Evolutionary conservation across 2,888 invertebrate species (phyloP), one percentile per base, ranked within the genome.

Genomic region (Yponomeuta plumbellus): DNA sequence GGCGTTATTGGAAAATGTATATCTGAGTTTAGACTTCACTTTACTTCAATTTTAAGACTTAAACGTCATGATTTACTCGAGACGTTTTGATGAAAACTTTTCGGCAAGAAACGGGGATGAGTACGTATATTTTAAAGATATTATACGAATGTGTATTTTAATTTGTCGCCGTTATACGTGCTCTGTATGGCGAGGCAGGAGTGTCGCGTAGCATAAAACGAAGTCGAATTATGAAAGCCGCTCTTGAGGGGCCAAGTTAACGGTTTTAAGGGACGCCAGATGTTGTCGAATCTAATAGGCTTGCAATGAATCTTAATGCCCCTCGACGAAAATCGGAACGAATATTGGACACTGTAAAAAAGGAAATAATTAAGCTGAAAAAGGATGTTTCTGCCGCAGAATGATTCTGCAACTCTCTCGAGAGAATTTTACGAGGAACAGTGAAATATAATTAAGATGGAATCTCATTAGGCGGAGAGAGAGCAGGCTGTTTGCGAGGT

Each of bases 231-330:
- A 69, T 67, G 64, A 57, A 34, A 26, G 57, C 65, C 57, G 20
- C 52, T 66, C 69, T 67, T 66, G 58, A 66, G 62, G 44, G 63
- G 65, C 57, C 44, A 83, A 82, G 80, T 84, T 83, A 85, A 81
- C 80, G 78, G 79, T 78, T 74, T 78, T 76, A 80, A 75, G 44
- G 44, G 44, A 83, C 83, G 83, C 82, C 88, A 88, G 87, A 85
- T 89, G 88, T 83, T 86, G 84, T 84, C 81, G 82, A 82, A 81
- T 81, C 79, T 85, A 83, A 87, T 83, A 81, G 84, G 83, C 83
- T 74, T 82, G 84, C 83, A 85, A 86, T 89, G 87, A 89, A 88
- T 88, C 87, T 86, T 85, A 86, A 87, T 85, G 80, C 81, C 80
- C 74, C 81, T 80, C 80, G 72, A 76, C 80, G 81, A 83, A 85